These are phyloP conservation scores for Lissocephala sabroskyi DNA, from an alignment of 2,888 invertebrate species.

Conservation along the genomic window DNA sequence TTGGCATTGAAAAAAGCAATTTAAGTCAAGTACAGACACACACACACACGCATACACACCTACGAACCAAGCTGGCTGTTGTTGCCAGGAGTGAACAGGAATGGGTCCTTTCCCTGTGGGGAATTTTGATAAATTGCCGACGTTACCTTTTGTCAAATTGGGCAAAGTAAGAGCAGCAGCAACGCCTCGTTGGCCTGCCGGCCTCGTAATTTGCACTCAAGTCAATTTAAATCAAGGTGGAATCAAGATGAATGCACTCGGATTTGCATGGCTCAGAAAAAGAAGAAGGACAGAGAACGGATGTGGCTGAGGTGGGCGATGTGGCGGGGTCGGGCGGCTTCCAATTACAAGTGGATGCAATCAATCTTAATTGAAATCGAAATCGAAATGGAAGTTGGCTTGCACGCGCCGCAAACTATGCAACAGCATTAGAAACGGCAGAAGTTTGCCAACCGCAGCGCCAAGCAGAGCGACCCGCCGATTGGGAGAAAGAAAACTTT, in stretches of 20 bases:
- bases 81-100: too few relatives aligned
- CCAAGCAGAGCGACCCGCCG: too few relatives aligned
- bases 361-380: constrained; percentile 35
- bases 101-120: background rate
- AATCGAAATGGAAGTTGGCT: constrained; percentile 12
- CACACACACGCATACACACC: constrained; percentile 8
- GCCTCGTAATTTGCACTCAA: constrained; percentile 1
- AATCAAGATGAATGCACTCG: constrained; percentile 60
- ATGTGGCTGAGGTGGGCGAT: too few relatives aligned
- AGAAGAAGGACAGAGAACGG: too few relatives aligned
- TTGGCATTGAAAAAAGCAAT: constrained; percentile 67
- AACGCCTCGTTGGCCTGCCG: too few relatives aligned
- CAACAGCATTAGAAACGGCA: constrained; percentile 9
- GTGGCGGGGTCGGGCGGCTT: too few relatives aligned
- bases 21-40: constrained; percentile 49
- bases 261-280: too few relatives aligned
- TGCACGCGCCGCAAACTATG: constrained; percentile 10
- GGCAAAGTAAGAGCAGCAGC: constrained; percentile 6
- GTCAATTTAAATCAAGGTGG: constrained; percentile 34
- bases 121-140: constrained; percentile 66
- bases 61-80: background rate
- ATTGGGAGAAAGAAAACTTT: constrained; percentile 11
- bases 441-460: too few relatives aligned
- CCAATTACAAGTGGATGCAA: constrained; percentile 18
- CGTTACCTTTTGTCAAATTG: constrained; percentile 58